Conservation (phyloP, 2,797 vertebrate species). For the Antennarius maculatus region DNA sequence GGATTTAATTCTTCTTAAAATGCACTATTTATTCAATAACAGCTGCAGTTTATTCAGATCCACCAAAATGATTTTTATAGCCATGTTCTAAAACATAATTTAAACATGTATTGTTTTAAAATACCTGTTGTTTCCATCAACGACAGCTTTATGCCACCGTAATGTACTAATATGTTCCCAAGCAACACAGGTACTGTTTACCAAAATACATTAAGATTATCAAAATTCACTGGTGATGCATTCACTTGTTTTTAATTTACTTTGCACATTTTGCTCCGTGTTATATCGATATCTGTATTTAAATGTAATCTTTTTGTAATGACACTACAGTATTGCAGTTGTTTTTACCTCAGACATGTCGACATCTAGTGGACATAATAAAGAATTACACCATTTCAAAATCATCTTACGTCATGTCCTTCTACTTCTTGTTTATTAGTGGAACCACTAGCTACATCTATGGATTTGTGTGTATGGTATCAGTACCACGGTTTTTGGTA, state of each 20-base stretch:
- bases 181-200: neutral
- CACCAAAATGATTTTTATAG: no score
- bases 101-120: no score
- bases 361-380: conserved; percentile 9
- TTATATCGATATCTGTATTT: neutral
- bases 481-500: neutral
- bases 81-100: no score
- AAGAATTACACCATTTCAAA: neutral
- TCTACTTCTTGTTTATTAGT: conserved; percentile 60
- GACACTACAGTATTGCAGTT: neutral
- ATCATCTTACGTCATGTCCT: conserved; percentile 49
- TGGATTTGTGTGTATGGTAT: neutral
- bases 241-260: neutral
- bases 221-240: neutral
- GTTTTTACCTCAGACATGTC: neutral
- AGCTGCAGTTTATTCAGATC: no score
- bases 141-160: neutral
- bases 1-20: no score
- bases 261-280: neutral
- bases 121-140: neutral
- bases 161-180: neutral
- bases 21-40: no score
- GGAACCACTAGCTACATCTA: neutral
- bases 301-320: neutral
- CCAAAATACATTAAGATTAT: neutral